Evolutionary conservation across 2,888 invertebrate genomes (phyloP).

Genomic region (Drosophila diplacantha): DNA sequence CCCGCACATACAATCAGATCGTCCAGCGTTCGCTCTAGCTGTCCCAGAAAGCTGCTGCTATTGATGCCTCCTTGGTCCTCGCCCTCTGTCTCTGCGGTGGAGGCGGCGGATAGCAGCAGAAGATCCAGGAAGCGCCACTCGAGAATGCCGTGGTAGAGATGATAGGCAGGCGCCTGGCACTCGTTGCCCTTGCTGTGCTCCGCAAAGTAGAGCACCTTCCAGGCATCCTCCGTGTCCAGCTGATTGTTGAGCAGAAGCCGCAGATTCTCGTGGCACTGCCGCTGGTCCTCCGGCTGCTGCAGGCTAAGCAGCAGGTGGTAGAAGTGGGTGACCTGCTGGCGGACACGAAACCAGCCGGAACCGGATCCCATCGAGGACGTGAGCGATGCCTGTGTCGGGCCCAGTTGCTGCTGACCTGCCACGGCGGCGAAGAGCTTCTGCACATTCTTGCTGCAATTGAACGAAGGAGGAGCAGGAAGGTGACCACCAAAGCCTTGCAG

Average conservation of each 20-base stretch:
- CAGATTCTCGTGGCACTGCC: slow-evolving; percentile 52
- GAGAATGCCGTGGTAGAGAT: slow-evolving; percentile 75
- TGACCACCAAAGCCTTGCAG: not conserved
- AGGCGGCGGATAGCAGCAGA: not conserved
- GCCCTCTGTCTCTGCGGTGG: not conserved
- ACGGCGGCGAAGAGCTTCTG: slow-evolving; percentile 69
- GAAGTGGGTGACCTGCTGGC: slow-evolving; percentile 70
- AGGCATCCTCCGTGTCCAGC: slow-evolving; percentile 53
- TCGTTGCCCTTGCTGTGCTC: slow-evolving; percentile 74
- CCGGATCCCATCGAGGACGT: not conserved
- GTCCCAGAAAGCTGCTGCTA: slow-evolving; percentile 37
- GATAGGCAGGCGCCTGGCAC: slow-evolving; percentile 74
- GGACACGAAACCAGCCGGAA: slow-evolving; percentile 52
- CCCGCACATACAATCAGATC: slow-evolving; percentile 67
- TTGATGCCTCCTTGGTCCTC: not conserved
- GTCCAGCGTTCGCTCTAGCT: slow-evolving; percentile 62
- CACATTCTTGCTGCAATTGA: slow-evolving; percentile 65
- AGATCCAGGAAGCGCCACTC: slow-evolving; percentile 76
- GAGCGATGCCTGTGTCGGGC: slow-evolving; percentile 10
- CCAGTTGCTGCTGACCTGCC: slow-evolving; percentile 44
- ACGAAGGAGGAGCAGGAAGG: too few species aligned
- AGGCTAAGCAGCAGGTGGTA: slow-evolving; percentile 64
- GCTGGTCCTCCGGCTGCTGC: slow-evolving; percentile 35
- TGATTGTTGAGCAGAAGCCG: slow-evolving; percentile 65
- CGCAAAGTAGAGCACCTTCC: slow-evolving; percentile 71